Evolutionary conservation across 92 coral and sea anemone species (phyloP).

Genomic region (Actinostola sp.): DNA sequence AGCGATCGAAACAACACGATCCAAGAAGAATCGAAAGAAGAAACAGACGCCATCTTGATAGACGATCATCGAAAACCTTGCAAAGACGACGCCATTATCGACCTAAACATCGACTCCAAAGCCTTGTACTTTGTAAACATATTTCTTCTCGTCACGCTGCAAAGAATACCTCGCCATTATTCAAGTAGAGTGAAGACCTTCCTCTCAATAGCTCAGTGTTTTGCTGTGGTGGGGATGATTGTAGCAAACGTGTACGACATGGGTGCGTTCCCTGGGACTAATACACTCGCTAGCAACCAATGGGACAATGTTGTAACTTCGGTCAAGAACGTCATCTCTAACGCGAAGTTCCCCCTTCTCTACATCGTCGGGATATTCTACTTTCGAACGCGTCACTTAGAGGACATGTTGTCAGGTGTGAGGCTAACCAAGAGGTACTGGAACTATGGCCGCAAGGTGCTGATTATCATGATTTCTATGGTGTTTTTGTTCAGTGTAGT

Average conservation of each 20-base stretch:
- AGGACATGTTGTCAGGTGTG: conserved; percentile 47
- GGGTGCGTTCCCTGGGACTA: conserved; percentile 50
- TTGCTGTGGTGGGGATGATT: conserved; percentile 9
- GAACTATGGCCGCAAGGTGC: conserved; percentile 46
- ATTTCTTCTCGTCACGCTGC: conserved; percentile 46
- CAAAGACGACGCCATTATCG: conserved; percentile 40
- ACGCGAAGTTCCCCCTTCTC: conserved; percentile 45
- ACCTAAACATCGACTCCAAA: conserved; percentile 38
- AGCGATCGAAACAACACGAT: not conserved
- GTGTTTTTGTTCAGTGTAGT: conserved; percentile 31
- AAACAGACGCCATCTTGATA: conserved; percentile 32
- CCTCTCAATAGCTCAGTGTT: conserved; percentile 14
- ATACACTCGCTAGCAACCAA: conserved; percentile 47
- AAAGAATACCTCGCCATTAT: conserved; percentile 50
- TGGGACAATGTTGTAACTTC: conserved; percentile 43
- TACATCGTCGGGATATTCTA: conserved; percentile 54
- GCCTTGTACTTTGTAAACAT: conserved; percentile 25
- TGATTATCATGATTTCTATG: conserved; percentile 7
- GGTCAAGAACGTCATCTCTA: conserved; percentile 60
- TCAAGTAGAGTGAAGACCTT: conserved; percentile 10
- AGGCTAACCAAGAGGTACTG: conserved; percentile 59
- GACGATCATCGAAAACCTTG: conserved; percentile 32
- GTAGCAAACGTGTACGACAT: conserved; percentile 31
- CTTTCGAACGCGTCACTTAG: conserved; percentile 62
- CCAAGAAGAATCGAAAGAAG: conserved; percentile 19